These are phyloP conservation scores for Sphaeramia orbicularis DNA, from an alignment of 2,797 vertebrate species.

Conservation along the genomic window DNA sequence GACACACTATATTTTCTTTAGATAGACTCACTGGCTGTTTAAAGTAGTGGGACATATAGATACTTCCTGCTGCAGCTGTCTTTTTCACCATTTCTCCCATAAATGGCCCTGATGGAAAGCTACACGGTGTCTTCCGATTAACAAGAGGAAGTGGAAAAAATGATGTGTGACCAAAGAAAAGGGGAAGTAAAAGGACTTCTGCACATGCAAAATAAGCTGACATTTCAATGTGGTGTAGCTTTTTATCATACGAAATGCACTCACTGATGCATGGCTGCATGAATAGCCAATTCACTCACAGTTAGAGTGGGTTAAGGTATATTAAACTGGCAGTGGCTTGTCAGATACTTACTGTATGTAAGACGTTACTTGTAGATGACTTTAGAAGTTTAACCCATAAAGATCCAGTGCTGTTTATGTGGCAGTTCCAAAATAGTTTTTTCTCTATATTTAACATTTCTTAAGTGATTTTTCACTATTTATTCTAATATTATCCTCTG, in stretches of 20 bases:
- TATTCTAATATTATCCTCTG: too few relatives aligned
- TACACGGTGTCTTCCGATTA: constrained; percentile 38
- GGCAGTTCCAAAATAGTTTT: too few relatives aligned
- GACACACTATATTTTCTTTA: constrained; percentile 4
- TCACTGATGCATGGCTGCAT: constrained; percentile 15
- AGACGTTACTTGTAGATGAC: too few relatives aligned
- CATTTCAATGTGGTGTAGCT: constrained; percentile 47
- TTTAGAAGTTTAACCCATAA: too few relatives aligned
- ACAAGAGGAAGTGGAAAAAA: constrained; percentile 76
- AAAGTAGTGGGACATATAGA: neutral
- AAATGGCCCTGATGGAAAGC: constrained; percentile 45
- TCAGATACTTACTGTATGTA: too few relatives aligned
- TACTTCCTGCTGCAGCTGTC: constrained; percentile 11
- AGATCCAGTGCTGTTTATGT: too few relatives aligned
- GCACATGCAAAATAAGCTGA: constrained; percentile 68
- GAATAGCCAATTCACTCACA: neutral
- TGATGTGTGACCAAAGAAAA: constrained; percentile 47
- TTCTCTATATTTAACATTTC: too few relatives aligned
- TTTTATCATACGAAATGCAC: constrained; percentile 25
- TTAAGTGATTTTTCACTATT: too few relatives aligned
- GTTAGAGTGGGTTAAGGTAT: neutral
- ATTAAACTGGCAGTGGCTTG: neutral
- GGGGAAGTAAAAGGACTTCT: constrained; percentile 64
- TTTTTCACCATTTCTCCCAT: neutral
- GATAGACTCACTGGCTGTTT: constrained; percentile 19